Base-by-base conservation (phyloP, 2,797 vertebrate species). In the Esox masquinongy region DNA sequence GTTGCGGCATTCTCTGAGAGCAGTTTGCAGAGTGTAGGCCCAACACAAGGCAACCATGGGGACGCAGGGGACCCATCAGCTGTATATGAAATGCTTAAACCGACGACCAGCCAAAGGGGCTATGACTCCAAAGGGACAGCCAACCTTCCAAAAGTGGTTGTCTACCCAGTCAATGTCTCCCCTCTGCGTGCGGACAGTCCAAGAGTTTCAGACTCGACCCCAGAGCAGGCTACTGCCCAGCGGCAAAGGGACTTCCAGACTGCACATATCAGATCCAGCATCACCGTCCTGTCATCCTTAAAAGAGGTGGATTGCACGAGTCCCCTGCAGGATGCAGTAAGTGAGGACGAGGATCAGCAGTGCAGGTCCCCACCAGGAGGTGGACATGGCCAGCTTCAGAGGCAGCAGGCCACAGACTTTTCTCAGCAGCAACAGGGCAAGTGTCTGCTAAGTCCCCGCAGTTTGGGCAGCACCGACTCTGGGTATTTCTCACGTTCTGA, bases 401-500 rank as follows among this genome's bases (percentile, higher is more conserved):
- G 98, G 73, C 98, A 99, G 64, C 97, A 99, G 88, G 98, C 98
- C 5, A 99, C 98, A 0, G 98, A 99, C 80, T 95, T 93, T 83
- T 95, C 96, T 73, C 98, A 97, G 68, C 97, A 99, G 82, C 96
- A 96, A 74, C 97, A 97, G 84, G 95, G 91, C 6, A 99, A 99
- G 86, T 96, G 95, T 80, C 92, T 99, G 15, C 88, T 99, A 49
- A 99, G 97, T 74, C 98, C 98, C 4, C 94, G 97, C 75, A 99
- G 98, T 89, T 91, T 99, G 80, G 98, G 98, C 70, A 99, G 98
- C 74, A 99, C 97, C 1, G 98, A 99, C 84, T 99, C 98, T 0
- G 98, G 98, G 36, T 99, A 99, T 84, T 99, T 99, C 81, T 99
- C 98, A 51, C 96, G 97, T 56, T 99, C 98, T 1, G 98, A 99